A percentile compares a stretch with the other conserved stretches of the same genome.
phyloP scores from a whole-genome alignment of 2,113 vertebrate species.

The Marmota monax region DNA sequence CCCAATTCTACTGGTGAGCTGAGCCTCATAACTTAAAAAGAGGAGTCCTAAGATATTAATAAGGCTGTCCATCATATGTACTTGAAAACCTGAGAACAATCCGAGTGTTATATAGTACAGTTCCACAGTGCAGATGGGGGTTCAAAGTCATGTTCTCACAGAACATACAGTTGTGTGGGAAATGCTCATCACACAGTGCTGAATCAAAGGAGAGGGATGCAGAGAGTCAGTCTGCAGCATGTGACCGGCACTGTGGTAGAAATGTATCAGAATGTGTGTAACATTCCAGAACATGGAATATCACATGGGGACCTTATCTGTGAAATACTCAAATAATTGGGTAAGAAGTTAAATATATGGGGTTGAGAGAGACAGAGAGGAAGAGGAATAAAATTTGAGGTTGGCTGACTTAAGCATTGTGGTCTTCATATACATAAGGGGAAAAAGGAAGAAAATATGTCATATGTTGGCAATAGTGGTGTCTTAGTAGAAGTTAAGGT shows the following conservation, averaged over 20 bases:
- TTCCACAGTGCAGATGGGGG: background rate
- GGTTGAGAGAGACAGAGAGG: conserved; percentile 19
- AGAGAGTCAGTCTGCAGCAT: background rate
- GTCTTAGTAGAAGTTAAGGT: background rate
- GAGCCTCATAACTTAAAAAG: background rate
- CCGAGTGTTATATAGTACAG: background rate
- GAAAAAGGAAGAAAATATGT: background rate
- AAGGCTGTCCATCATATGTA: background rate
- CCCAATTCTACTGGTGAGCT: background rate
- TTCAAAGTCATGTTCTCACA: background rate
- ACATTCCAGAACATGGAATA: background rate
- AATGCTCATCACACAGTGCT: background rate
- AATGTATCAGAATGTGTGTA: background rate
- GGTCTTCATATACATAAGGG: background rate
- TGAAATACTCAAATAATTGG: background rate
- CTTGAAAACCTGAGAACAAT: background rate
- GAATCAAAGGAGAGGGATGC: background rate
- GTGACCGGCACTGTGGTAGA: background rate
- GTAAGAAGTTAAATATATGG: background rate
- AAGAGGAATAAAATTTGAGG: background rate
- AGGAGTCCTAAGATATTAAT: background rate
- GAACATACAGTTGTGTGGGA: background rate
- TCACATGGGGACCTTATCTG: background rate
- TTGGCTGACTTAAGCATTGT: background rate
- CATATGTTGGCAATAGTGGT: background rate